Conservation (phyloP, 2,888 invertebrate genomes). For the Nomada goodeniana region DNA sequence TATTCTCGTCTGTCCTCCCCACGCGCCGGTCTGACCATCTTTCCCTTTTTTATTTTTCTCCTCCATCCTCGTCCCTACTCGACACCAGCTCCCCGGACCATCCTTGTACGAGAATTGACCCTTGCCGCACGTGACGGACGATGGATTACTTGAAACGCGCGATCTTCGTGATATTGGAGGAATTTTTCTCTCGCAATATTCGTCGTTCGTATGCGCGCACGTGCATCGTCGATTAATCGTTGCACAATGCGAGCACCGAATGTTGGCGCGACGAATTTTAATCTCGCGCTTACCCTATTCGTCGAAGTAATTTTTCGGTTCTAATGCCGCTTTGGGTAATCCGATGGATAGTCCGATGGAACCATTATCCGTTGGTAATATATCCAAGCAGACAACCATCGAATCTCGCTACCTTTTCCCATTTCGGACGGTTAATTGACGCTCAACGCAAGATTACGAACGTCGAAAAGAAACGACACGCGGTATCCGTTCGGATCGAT, state of each 20-base stretch:
- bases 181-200: too few relatives aligned
- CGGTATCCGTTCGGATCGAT: conserved; percentile 23
- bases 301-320: not conserved
- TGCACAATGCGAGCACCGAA: too few relatives aligned
- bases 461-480: conserved; percentile 20
- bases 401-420: not conserved
- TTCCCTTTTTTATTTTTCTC: conserved; percentile 27
- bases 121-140: conserved; percentile 7
- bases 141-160: not conserved
- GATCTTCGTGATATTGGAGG: not conserved
- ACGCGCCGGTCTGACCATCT: conserved; percentile 42
- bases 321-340: not conserved
- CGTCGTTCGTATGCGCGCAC: too few relatives aligned
- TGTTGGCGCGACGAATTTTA: too few relatives aligned
- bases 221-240: too few relatives aligned
- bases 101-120: conserved; percentile 7
- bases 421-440: conserved; percentile 29
- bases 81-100: conserved; percentile 13
- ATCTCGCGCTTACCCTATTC: not conserved
- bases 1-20: conserved; percentile 63
- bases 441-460: not conserved
- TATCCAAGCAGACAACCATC: not conserved
- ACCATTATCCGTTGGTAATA: not conserved
- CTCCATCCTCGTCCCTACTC: conserved; percentile 36
- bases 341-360: not conserved